Conservation (phyloP, 2,797 vertebrate species). For the Argentina silus region DNA sequence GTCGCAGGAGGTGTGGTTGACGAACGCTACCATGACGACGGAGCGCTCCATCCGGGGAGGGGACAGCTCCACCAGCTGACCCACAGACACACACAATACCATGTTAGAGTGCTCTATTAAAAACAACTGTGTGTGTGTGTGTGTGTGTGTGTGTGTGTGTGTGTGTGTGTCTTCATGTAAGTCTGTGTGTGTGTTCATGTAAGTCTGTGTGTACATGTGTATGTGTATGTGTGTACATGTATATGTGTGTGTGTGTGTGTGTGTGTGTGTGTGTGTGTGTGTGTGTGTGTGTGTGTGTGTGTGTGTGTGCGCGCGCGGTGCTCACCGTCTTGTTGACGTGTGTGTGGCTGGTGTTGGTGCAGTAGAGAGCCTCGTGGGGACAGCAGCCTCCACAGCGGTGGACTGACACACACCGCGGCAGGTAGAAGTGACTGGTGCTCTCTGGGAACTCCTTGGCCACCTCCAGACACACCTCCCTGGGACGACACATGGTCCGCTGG, state of each 20-base stretch:
- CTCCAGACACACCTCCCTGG: slow-evolving; percentile 78
- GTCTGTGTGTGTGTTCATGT: no score
- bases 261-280: slow-evolving; percentile 29
- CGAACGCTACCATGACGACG: slow-evolving; percentile 68
- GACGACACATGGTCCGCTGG: slow-evolving; percentile 70
- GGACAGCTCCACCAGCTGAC: slow-evolving; percentile 73
- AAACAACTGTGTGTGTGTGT: no score
- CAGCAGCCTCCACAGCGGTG: slow-evolving; percentile 81
- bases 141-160: no score
- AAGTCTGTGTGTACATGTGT: no score
- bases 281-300: slow-evolving; percentile 1
- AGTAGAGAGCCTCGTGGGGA: slow-evolving; percentile 72
- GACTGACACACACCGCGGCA: slow-evolving; percentile 77
- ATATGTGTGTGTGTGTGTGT: background rate
- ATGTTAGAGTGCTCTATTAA: no score
- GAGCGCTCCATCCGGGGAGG: slow-evolving; percentile 61
- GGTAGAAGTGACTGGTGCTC: slow-evolving; percentile 74
- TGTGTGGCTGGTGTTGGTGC: slow-evolving; percentile 72
- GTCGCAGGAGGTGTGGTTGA: slow-evolving; percentile 77
- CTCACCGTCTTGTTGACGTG: slow-evolving; percentile 77
- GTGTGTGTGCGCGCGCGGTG: background rate
- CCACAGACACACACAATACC: no score
- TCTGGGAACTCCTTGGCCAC: slow-evolving; percentile 77
- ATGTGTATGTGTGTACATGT: no score
- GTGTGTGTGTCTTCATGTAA: no score